Percentiles rank a stretch among this genome's conserved stretches.
Conservation (phyloP, 2,797 vertebrate genomes). For the Ciconia nigra region DNA sequence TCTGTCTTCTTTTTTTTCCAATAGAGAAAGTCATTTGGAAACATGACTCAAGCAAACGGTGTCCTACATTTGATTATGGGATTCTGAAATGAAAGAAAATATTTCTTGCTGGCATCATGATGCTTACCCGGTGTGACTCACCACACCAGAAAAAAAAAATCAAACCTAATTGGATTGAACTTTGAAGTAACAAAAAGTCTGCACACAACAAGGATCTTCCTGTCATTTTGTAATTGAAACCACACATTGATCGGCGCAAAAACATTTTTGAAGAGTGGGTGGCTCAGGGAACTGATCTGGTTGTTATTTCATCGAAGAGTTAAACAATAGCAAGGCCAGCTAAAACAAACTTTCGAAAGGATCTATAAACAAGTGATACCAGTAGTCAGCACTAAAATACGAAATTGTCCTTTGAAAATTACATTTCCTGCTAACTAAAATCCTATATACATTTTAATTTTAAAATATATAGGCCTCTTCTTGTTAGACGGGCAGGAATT, state of each 20-base stretch:
- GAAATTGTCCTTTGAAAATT: neutral
- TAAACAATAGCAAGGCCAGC: neutral
- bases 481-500: neutral
- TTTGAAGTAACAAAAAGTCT: slow-evolving; percentile 43
- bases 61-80: neutral
- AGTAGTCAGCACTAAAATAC: neutral
- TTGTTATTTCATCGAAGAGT: neutral
- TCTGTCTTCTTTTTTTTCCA: neutral
- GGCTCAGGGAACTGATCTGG: neutral
- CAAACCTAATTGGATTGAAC: slow-evolving; percentile 56
- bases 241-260: neutral
- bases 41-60: neutral
- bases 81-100: neutral
- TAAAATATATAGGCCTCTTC: neutral
- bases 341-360: neutral
- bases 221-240: slow-evolving; percentile 24
- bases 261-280: neutral
- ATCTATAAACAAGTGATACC: neutral
- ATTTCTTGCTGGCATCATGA: slow-evolving; percentile 13
- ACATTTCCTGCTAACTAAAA: neutral
- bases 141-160: neutral
- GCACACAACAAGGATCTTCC: slow-evolving; percentile 27
- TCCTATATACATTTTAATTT: neutral
- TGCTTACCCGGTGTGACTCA: slow-evolving; percentile 32
- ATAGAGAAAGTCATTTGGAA: neutral